Percentiles rank a stretch among this genome's conserved stretches.
phyloP scores from a whole-genome alignment of 2,113 vertebrate genomes.

The Paralichthys olivaceus region DNA sequence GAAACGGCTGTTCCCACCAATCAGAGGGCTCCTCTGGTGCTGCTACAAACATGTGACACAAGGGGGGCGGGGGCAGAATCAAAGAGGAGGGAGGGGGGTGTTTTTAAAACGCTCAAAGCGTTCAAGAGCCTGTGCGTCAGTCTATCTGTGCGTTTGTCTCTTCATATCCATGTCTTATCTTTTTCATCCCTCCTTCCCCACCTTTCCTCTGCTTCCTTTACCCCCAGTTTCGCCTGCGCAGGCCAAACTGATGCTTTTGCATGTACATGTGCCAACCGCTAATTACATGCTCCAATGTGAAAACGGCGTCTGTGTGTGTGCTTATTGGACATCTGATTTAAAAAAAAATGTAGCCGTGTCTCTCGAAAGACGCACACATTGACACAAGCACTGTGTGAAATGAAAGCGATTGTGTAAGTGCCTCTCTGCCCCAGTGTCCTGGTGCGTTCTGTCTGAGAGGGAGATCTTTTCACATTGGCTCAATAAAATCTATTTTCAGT shows the following conservation, averaged over 20 bases:
- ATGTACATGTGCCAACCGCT: conserved; percentile 93
- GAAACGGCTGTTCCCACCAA: conserved; percentile 75
- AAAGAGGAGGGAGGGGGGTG: conserved; percentile 57
- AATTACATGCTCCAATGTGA: conserved; percentile 63
- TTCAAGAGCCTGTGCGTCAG: conserved; percentile 85
- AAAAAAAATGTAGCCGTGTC: conserved; percentile 65
- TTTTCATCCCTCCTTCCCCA: conserved; percentile 65
- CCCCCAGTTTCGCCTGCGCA: conserved; percentile 69
- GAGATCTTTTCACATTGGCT: conserved; percentile 51
- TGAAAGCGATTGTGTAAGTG: conserved; percentile 71
- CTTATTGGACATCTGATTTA: conserved; percentile 44
- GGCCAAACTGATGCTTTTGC: conserved; percentile 89
- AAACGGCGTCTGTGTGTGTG: conserved; percentile 43
- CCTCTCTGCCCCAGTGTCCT: conserved; percentile 66
- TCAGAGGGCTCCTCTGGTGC: conserved; percentile 85
- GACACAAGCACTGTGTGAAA: conserved; percentile 56
- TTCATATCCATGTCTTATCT: conserved; percentile 48
- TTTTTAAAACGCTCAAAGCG: conserved; percentile 69
- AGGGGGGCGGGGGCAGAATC: conserved; percentile 81
- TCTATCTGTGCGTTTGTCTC: conserved; percentile 59
- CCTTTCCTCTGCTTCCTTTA: background rate
- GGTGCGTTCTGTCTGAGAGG: conserved; percentile 47
- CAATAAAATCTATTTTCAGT: conserved; percentile 67
- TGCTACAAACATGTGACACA: conserved; percentile 89
- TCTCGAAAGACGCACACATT: conserved; percentile 38